These are phyloP conservation scores for Harpalus rufipes DNA, from an alignment of 2,888 invertebrate genomes.

Conservation along the genomic window DNA sequence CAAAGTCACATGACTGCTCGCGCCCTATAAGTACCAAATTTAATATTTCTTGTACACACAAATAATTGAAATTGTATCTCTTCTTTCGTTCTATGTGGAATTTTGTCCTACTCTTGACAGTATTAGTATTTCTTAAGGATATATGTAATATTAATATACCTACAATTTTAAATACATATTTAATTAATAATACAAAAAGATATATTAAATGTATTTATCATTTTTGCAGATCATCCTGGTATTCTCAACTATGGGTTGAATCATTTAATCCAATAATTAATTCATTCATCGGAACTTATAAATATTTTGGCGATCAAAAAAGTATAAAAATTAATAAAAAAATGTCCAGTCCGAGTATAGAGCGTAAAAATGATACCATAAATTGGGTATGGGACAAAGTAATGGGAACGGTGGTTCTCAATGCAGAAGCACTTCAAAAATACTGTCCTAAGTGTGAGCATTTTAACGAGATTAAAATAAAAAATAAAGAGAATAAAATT, in stretches of 20 bases:
- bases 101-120: too few species aligned
- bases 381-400: slow-evolving; percentile 21
- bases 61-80: too few species aligned
- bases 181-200: too few species aligned
- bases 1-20: too few species aligned
- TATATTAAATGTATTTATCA: too few species aligned
- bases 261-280: slow-evolving; percentile 28
- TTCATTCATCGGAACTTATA: slow-evolving; percentile 15
- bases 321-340: neutral
- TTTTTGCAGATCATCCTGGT: slow-evolving; percentile 10
- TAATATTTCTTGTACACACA: too few species aligned
- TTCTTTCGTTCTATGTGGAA: too few species aligned
- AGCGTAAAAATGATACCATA: slow-evolving; percentile 14
- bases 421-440: neutral
- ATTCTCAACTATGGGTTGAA: slow-evolving; percentile 19
- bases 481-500: neutral
- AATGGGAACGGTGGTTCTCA: neutral
- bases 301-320: slow-evolving; percentile 23
- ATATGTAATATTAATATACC: too few species aligned
- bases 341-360: neutral
- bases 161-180: too few species aligned
- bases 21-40: too few species aligned
- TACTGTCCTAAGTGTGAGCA: slow-evolving; percentile 31
- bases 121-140: too few species aligned
- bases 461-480: neutral